phyloP scores from a whole-genome alignment of 2,888 invertebrate genomes.

The Cosmorhoe ocellata region DNA sequence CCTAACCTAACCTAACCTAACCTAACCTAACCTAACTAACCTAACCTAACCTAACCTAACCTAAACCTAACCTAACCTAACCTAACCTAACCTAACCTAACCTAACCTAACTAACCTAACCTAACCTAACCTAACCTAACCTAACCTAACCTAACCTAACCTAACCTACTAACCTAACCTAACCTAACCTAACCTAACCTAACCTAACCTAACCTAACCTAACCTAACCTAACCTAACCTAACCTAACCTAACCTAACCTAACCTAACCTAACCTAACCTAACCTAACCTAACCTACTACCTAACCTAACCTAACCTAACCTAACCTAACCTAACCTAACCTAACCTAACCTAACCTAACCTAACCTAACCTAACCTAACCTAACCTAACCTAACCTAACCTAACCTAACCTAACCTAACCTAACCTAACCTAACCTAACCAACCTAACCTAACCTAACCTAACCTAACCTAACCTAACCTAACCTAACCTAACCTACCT shows the following conservation, averaged over 20 bases:
- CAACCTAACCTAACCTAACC: slow-evolving; percentile 10
- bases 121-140: slow-evolving; percentile 11
- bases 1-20: slow-evolving; percentile 11
- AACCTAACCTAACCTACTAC: slow-evolving; percentile 27
- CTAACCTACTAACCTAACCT: slow-evolving; percentile 23
- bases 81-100: slow-evolving; percentile 11
- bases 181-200: slow-evolving; percentile 10
- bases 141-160: slow-evolving; percentile 8
- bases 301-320: slow-evolving; percentile 19
- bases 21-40: slow-evolving; percentile 11
- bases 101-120: slow-evolving; percentile 11
- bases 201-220: slow-evolving; percentile 10
- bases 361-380: slow-evolving; percentile 11
- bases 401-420: slow-evolving; percentile 13
- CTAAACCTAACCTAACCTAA: slow-evolving; percentile 11
- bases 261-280: slow-evolving; percentile 11
- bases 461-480: slow-evolving; percentile 11
- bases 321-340: slow-evolving; percentile 12
- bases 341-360: slow-evolving; percentile 12
- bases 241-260: slow-evolving; percentile 11
- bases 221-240: slow-evolving; percentile 10
- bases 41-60: too few relatives aligned
- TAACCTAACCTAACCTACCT: slow-evolving; percentile 9
- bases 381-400: slow-evolving; percentile 13
- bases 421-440: slow-evolving; percentile 13